These are phyloP conservation scores for Iphiclides podalirius DNA, from an alignment of 2,888 invertebrate species.

Conservation along the genomic window DNA sequence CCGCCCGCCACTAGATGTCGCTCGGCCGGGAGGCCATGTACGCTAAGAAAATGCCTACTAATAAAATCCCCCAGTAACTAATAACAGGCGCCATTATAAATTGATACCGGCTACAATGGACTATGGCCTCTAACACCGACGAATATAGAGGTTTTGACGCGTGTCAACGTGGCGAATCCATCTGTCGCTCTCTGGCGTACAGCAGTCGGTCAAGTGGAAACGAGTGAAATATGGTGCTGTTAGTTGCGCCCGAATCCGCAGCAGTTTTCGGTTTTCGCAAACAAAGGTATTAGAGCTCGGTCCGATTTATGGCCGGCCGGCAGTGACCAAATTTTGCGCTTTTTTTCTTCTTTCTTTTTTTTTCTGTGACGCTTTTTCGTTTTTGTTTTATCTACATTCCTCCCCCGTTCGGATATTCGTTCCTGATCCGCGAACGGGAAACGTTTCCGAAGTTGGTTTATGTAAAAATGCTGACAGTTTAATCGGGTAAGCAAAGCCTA, in stretches of 20 bases:
- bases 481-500: constrained; percentile 17
- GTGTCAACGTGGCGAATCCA: constrained; percentile 23
- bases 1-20: constrained; percentile 54
- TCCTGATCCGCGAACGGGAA: constrained; percentile 23
- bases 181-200: constrained; percentile 28
- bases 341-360: constrained; percentile 7
- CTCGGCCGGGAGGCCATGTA: constrained; percentile 25
- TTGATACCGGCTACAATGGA: constrained; percentile 20
- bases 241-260: constrained; percentile 50
- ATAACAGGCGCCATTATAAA: constrained; percentile 28
- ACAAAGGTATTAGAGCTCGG: constrained; percentile 72
- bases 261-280: constrained; percentile 72
- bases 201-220: constrained; percentile 23
- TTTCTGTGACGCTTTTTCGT: constrained; percentile 11
- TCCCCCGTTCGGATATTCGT: constrained; percentile 23
- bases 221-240: constrained; percentile 50
- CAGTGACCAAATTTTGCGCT: constrained; percentile 35
- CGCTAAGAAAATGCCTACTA: constrained; percentile 24
- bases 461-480: constrained; percentile 23
- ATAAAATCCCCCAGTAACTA: constrained; percentile 21
- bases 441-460: constrained; percentile 20
- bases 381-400: constrained; percentile 18
- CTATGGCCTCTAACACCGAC: constrained; percentile 1
- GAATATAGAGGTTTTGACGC: constrained; percentile 21
- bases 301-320: constrained; percentile 59